phyloP scores from a whole-genome alignment of 2,113 vertebrate genomes.

The Elaphurus davidianus region DNA sequence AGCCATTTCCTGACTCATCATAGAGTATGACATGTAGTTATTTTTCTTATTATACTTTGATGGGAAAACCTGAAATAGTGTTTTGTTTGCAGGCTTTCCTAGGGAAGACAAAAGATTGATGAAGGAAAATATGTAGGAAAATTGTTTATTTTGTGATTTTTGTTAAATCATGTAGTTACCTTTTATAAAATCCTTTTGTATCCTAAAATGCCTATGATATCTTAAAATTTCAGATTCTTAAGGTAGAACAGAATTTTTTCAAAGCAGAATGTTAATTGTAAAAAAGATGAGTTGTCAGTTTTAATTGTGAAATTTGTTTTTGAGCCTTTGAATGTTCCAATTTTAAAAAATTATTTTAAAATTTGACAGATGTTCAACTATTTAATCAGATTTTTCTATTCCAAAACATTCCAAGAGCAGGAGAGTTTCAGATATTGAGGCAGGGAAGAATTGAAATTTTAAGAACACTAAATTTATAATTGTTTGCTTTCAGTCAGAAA shows the following conservation, averaged over 20 bases:
- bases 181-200: slow-evolving; percentile 22
- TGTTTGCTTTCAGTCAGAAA: slow-evolving; percentile 90
- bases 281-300: neutral
- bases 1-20: neutral
- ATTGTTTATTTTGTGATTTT: neutral
- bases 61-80: neutral
- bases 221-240: neutral
- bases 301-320: slow-evolving; percentile 25
- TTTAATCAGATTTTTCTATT: slow-evolving; percentile 7
- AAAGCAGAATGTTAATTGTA: neutral
- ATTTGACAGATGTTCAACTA: neutral
- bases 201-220: neutral
- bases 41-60: neutral
- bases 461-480: slow-evolving; percentile 52
- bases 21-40: neutral
- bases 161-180: neutral
- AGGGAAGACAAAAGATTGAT: neutral
- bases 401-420: neutral
- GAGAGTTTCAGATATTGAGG: slow-evolving; percentile 9
- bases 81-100: neutral
- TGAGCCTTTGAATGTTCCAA: neutral
- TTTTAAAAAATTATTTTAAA: neutral
- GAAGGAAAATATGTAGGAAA: neutral
- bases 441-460: slow-evolving; percentile 4
- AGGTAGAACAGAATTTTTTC: neutral